These are phyloP conservation scores for Idaea straminata DNA, from an alignment of 2,888 invertebrate genomes.

Conservation along the genomic window DNA sequence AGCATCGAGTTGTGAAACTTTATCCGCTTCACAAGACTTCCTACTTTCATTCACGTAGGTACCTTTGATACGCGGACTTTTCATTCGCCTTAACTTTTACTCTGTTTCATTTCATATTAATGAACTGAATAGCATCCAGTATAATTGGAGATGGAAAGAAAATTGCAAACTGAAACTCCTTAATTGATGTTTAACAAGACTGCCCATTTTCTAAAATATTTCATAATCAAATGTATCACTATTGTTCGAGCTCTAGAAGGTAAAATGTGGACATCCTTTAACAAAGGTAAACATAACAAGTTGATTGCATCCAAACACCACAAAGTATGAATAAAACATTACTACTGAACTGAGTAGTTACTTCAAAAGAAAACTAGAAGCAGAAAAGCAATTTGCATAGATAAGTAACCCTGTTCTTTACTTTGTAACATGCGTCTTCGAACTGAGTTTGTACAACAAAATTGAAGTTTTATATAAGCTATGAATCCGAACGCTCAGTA, in stretches of 20 bases:
- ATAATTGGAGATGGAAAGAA: background rate
- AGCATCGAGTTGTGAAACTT: constrained; percentile 23
- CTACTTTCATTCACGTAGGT: constrained; percentile 19
- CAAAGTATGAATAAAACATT: constrained; percentile 39
- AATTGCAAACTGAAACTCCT: background rate
- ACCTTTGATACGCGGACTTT: constrained; percentile 30
- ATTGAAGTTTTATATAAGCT: constrained; percentile 30
- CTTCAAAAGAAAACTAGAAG: constrained; percentile 33
- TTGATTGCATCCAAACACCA: constrained; percentile 25
- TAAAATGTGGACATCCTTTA: background rate
- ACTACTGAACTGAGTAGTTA: constrained; percentile 27
- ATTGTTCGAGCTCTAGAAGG: background rate
- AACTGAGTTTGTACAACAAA: constrained; percentile 33
- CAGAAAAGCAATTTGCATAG: constrained; percentile 41
- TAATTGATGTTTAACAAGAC: background rate
- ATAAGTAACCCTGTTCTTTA: constrained; percentile 37
- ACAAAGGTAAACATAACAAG: constrained; percentile 22
- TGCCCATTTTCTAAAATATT: background rate
- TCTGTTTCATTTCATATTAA: constrained; percentile 8
- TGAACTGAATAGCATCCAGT: background rate
- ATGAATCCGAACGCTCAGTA: constrained; percentile 19
- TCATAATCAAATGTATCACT: too few species aligned
- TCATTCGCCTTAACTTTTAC: constrained; percentile 18
- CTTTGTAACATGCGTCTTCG: constrained; percentile 38
- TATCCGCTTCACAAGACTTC: constrained; percentile 23